Evolutionary conservation across 2,888 invertebrate genomes (phyloP).

Genomic region (Capitulum mitella): DNA sequence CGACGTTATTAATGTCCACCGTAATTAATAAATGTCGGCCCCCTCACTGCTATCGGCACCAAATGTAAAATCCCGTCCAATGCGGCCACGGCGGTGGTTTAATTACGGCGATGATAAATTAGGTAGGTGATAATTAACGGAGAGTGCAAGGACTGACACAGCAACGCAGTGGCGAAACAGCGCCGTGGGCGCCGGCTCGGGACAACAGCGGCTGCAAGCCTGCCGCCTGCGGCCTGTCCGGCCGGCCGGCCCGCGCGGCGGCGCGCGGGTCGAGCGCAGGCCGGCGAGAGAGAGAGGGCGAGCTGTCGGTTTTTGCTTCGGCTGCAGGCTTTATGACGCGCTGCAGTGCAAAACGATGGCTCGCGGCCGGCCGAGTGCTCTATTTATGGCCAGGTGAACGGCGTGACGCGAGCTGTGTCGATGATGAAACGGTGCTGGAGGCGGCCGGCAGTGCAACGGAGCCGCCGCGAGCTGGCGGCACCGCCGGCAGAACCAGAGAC

Average conservation of each 20-base stretch:
- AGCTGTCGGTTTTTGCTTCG: not conserved
- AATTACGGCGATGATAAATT: slow-evolving; percentile 16
- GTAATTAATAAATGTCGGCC: too few species aligned
- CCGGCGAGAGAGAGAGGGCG: not conserved
- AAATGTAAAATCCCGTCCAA: not conserved
- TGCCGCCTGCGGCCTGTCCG: not conserved
- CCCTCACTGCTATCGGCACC: too few species aligned
- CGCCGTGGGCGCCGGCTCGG: not conserved
- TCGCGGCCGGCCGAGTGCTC: not conserved
- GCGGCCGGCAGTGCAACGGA: too few species aligned
- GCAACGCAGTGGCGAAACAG: not conserved
- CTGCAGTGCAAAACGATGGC: not conserved
- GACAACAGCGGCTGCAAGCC: not conserved
- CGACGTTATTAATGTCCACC: too few species aligned
- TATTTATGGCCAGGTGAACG: not conserved
- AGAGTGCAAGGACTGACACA: not conserved
- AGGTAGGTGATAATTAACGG: not conserved
- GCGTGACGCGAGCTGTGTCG: not conserved
- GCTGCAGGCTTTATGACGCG: not conserved
- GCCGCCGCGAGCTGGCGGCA: too few species aligned
- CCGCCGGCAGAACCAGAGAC: too few species aligned
- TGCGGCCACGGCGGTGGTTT: not conserved
- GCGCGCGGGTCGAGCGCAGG: too few species aligned
- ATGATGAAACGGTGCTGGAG: too few species aligned
- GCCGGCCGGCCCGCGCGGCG: not conserved